phyloP scores from a whole-genome alignment of 2,797 vertebrate species.

The Vipera ursinii region DNA sequence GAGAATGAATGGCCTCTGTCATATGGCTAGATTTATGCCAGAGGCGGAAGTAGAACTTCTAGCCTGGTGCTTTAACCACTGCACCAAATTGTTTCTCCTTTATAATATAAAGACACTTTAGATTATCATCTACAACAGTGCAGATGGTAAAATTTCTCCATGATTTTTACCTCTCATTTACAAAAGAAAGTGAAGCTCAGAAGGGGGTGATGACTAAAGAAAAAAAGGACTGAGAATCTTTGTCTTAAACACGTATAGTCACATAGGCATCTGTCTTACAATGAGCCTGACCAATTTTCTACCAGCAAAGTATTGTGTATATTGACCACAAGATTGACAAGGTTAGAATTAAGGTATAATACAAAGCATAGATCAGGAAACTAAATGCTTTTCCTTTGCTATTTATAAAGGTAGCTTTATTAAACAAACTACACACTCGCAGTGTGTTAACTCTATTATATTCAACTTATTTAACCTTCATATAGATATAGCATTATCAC shows the following conservation, averaged over 20 bases:
- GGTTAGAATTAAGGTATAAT: neutral
- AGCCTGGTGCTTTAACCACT: neutral
- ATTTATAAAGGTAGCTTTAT: neutral
- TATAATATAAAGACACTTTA: neutral
- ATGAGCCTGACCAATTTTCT: neutral
- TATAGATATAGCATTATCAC: neutral
- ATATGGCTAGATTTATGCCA: neutral
- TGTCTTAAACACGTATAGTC: neutral
- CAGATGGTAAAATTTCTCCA: neutral
- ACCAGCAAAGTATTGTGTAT: neutral
- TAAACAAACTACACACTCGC: neutral
- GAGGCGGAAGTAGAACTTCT: neutral
- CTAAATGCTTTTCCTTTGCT: neutral
- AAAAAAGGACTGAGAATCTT: neutral
- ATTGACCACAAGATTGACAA: neutral
- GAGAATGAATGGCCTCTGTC: neutral
- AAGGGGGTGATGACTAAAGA: neutral
- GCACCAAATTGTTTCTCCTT: neutral
- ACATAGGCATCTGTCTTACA: neutral
- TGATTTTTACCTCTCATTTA: neutral
- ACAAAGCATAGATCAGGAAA: neutral
- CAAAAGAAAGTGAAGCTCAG: neutral
- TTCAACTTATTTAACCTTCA: neutral
- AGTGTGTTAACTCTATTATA: neutral
- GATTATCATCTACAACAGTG: neutral